These are phyloP conservation scores for Oncorhynchus nerka DNA, from an alignment of 2,113 vertebrate species.

Conservation along the genomic window DNA sequence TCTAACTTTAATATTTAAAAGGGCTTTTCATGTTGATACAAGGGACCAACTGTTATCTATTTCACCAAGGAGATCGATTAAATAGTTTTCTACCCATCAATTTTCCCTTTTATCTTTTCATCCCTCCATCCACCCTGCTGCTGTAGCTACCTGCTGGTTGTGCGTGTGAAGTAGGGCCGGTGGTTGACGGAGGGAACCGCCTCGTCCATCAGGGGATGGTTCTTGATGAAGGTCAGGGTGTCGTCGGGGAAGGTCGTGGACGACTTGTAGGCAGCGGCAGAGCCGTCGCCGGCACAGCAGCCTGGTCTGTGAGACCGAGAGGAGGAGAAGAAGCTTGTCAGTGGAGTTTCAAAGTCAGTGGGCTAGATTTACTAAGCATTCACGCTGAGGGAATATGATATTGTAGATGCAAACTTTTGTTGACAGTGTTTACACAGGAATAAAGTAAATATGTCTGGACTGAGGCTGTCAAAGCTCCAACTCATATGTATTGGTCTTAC, in stretches of 20 bases:
- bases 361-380: slow-evolving; percentile 10
- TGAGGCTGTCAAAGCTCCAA: slow-evolving; percentile 4
- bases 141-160: slow-evolving; percentile 77
- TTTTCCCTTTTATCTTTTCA: background rate
- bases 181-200: slow-evolving; percentile 80
- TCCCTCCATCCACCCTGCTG: background rate
- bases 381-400: background rate
- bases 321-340: background rate
- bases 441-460: background rate
- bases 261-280: slow-evolving; percentile 70
- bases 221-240: slow-evolving; percentile 90
- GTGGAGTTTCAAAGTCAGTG: slow-evolving; percentile 1
- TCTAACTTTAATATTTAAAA: no score
- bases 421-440: no score
- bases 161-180: slow-evolving; percentile 86
- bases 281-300: slow-evolving; percentile 83
- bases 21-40: no score
- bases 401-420: no score
- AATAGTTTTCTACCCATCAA: no score
- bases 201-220: slow-evolving; percentile 90
- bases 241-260: slow-evolving; percentile 90
- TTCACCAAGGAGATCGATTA: no score
- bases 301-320: slow-evolving; percentile 77
- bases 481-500: slow-evolving; percentile 56
- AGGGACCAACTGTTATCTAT: no score